phyloP scores from a whole-genome alignment of 2,797 vertebrate genomes.

The Streptopelia turtur region DNA sequence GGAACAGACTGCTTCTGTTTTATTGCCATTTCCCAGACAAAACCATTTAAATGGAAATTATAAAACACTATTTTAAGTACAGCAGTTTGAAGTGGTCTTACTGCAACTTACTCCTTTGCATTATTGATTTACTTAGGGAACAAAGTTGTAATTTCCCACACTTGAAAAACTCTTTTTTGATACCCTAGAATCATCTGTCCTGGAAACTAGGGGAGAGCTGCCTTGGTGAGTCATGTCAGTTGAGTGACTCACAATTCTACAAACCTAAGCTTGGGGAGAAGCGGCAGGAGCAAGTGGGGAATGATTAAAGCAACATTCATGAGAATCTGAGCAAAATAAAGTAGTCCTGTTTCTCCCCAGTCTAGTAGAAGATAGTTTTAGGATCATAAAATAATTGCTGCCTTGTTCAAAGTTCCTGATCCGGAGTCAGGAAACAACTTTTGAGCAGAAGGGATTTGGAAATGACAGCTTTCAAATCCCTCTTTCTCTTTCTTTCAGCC shows the following conservation, averaged over 20 bases:
- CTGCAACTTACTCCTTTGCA: neutral
- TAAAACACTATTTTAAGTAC: neutral
- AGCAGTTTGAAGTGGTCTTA: neutral
- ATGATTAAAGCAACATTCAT: neutral
- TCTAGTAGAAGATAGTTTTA: neutral
- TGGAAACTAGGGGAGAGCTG: neutral
- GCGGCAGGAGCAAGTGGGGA: neutral
- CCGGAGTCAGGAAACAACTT: neutral
- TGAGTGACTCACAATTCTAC: neutral
- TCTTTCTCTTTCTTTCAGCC: slow-evolving; percentile 25
- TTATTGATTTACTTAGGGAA: neutral
- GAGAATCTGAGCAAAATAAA: neutral
- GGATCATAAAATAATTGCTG: neutral
- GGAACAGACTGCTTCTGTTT: neutral
- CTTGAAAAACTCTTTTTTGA: neutral
- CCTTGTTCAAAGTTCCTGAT: neutral
- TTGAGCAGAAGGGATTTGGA: neutral
- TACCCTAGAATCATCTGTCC: neutral
- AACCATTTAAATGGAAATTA: neutral
- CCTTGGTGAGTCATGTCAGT: neutral
- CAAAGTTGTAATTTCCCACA: neutral
- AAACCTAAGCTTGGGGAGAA: neutral
- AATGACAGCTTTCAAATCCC: slow-evolving; percentile 10
- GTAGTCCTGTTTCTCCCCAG: neutral
- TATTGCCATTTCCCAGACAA: neutral